A percentile compares a stretch with the other conserved stretches of the same genome.
phyloP scores from a whole-genome alignment of 1,140 invertebrate species.

The Andrena cerasifolii region DNA sequence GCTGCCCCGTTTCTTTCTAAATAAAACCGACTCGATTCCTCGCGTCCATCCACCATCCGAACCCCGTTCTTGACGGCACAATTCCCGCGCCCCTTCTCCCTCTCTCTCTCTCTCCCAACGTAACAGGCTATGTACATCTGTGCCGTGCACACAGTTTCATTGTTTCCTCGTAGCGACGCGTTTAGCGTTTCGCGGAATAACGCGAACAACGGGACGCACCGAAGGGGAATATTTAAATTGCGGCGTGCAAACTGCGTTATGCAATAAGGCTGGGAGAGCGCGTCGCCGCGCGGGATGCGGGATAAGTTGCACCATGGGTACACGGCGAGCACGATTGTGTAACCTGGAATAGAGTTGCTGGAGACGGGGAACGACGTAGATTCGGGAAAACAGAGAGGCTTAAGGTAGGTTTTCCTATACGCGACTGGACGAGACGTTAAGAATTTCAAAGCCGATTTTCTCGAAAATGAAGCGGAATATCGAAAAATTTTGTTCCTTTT shows the following conservation, averaged over 20 bases:
- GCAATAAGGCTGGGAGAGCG: constrained; percentile 11
- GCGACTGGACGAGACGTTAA: too few species aligned
- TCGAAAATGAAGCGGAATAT: too few species aligned
- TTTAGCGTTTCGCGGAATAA: constrained; percentile 4
- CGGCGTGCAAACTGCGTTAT: constrained; percentile 26
- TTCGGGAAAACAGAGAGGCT: background rate
- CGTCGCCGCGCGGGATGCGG: background rate
- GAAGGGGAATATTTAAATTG: constrained; percentile 41
- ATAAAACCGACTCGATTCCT: constrained; percentile 57
- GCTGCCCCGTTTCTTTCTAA: constrained; percentile 25
- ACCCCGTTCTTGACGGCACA: constrained; percentile 62
- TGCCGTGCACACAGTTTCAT: background rate
- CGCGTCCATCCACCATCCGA: constrained; percentile 37
- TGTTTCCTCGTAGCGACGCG: background rate
- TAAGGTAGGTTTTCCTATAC: too few species aligned
- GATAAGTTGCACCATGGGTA: constrained; percentile 31
- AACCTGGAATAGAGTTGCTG: background rate
- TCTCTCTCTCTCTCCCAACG: background rate
- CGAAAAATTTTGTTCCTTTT: too few species aligned
- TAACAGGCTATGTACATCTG: background rate
- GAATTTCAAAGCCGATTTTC: too few species aligned
- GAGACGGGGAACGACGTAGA: background rate
- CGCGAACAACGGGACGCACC: background rate
- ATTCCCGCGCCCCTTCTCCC: background rate
- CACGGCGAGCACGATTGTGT: background rate